Conservation (phyloP, 2,888 invertebrate species). For the Mylabris sibirica region DNA sequence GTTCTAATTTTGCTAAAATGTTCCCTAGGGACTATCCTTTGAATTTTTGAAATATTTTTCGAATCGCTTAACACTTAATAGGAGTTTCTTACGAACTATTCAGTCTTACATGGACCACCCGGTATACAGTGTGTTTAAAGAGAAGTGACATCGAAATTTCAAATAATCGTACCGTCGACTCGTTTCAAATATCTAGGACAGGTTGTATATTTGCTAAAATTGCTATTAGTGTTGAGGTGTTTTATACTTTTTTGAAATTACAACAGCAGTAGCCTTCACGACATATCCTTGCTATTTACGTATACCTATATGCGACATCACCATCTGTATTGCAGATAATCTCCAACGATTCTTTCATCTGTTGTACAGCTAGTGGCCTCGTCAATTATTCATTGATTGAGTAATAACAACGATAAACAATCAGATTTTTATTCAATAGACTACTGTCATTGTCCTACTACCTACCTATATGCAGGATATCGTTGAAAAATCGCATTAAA, state of each 20-base stretch:
- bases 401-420: not conserved
- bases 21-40: no score
- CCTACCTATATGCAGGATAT: not conserved
- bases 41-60: no score
- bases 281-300: conserved; percentile 1
- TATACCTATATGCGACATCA: not conserved
- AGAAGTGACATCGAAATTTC: no score
- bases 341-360: not conserved
- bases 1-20: no score
- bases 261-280: not conserved
- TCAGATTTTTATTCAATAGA: not conserved
- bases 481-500: not conserved
- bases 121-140: no score
- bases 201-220: not conserved
- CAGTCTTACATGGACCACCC: no score
- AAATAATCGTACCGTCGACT: no score
- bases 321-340: not conserved
- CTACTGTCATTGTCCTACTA: not conserved
- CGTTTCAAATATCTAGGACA: not conserved
- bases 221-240: not conserved
- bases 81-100: no score
- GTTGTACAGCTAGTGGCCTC: not conserved
- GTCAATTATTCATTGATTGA: conserved; percentile 9
- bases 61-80: no score
- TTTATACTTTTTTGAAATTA: no score